Evolutionary conservation across 2,113 vertebrate species (phyloP), one percentile per base, ranked within the genome.

Genomic region (Brevimyrus niger): DNA sequence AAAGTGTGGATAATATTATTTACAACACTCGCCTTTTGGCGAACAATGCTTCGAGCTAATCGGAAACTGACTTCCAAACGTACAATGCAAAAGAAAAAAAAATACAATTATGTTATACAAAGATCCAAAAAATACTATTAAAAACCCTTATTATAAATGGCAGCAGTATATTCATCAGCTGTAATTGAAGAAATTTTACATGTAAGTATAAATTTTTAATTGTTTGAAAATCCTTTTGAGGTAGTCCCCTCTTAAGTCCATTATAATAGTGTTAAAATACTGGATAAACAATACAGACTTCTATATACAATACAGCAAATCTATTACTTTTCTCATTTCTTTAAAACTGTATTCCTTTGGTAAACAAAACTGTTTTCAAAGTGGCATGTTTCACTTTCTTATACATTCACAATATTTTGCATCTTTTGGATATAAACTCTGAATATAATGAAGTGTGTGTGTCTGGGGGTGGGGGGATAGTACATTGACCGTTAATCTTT

Each of bases 61-160:
- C 93, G 93, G 93, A 95, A 95, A 95, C 94, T 94, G 90, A 91
- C 94, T 94, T 94, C 92, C 93, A 90, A 94, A 89, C 94, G 93
- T 95, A 94, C 94, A 95, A 96, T 95, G 95, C 94, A 93, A 94
- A 76, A 38, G 17, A 96, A 88, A 88, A 88, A 88, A 88, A 96
- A 96, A 96, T 96, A 96, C 95, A 96, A 95, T 96, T 95, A 96
- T 96, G 95, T 95, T 94, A 95, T 96, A 96, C 95, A 96, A 96
- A 96, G 96, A 96, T 96, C 95, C 88, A 89, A 95, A 96, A 96
- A 96, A 96, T 96, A 96, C 95, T 96, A 96, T 96, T 94, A 96
- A 95, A 96, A 95, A 93, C 94, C 95, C 94, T 96, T 94, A 95
- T 95, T 96, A 96, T 96, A 96, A 96, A 96, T 95, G 95, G 94